A percentile compares a stretch with the other conserved stretches of the same genome.
These are phyloP conservation scores for Chaenogobius annularis DNA, from an alignment of 2,113 vertebrate species.

Conservation along the genomic window DNA sequence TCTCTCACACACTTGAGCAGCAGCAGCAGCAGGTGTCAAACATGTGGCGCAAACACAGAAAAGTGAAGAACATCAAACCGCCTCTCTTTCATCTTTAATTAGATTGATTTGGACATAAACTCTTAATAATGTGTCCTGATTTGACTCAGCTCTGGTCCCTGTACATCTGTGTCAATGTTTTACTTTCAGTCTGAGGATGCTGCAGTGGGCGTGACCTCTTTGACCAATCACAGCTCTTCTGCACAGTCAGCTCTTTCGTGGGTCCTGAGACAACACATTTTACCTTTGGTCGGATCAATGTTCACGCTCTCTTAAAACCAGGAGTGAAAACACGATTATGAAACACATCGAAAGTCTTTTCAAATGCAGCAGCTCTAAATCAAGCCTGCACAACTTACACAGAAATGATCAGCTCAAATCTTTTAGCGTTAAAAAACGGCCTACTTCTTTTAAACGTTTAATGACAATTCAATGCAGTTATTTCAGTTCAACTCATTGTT, in stretches of 20 bases:
- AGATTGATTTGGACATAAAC: no score
- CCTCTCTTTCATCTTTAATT: no score
- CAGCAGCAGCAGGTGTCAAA: background rate
- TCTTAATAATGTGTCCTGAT: no score
- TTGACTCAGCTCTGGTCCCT: background rate
- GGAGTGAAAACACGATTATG: background rate
- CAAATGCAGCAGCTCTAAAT: background rate
- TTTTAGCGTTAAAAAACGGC: no score
- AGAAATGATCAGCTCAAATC: no score
- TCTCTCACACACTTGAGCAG: background rate
- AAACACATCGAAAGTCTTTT: background rate
- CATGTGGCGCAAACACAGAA: no score
- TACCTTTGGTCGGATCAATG: background rate
- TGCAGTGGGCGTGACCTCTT: slow-evolving; percentile 1
- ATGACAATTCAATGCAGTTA: no score
- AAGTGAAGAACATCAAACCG: no score
- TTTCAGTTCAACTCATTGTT: no score
- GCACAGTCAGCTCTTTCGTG: background rate
- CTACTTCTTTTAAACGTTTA: no score
- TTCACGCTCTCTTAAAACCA: background rate
- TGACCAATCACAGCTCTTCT: slow-evolving; percentile 2
- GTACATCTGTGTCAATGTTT: background rate
- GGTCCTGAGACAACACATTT: background rate
- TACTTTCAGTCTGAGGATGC: background rate
- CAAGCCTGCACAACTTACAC: background rate